Evolutionary conservation across 2,888 invertebrate genomes (phyloP), one percentile per base, ranked within the genome.

Genomic region (Phaedon cochleariae): DNA sequence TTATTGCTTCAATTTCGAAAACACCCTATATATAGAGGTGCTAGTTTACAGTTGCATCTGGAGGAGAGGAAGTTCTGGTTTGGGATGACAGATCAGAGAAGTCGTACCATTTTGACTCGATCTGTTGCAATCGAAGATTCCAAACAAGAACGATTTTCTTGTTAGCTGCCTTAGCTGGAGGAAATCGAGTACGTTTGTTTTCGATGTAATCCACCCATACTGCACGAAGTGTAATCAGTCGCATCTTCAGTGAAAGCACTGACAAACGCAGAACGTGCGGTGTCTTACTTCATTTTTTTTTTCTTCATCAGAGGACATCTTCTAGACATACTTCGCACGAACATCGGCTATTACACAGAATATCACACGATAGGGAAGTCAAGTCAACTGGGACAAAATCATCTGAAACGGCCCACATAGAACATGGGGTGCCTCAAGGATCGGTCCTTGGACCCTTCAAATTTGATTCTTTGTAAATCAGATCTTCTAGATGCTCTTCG

Each of bases 241-340:
- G 37, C 64, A 51, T 64, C 54, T 51, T 21, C 55, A 29, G 64
- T 55, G 64, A 64, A 64, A 64, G 64, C 64, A 60, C 26, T 7
- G 26, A 2, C 34, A 10, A 34, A 12, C 34, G 34, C 9, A 34
- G 12, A 45, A 29, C 53, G 58, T 53, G 63, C 59, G 58, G 46
- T 15, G 41, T 41, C 15, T 41, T 41, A n/a, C 41, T 15, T 15
- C n/a, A 41, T 41, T 10, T 52, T 57, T 62, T 62, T 63, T 62
- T 53, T 48, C 18, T 15, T 22, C 57, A 41, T 31, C 51, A 31
- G 57, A 51, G 55, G 41, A 63, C 46, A 63, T 62, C 62, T 49
- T 31, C 17, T 17, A 55, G 62, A 55, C 55, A 41, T 51, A 63
- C 49, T 58, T 52, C 58, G 58, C 63, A 58, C 52, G 51, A 63